phyloP scores from a whole-genome alignment of 2,888 invertebrate species.

The Ametastegia equiseti region DNA sequence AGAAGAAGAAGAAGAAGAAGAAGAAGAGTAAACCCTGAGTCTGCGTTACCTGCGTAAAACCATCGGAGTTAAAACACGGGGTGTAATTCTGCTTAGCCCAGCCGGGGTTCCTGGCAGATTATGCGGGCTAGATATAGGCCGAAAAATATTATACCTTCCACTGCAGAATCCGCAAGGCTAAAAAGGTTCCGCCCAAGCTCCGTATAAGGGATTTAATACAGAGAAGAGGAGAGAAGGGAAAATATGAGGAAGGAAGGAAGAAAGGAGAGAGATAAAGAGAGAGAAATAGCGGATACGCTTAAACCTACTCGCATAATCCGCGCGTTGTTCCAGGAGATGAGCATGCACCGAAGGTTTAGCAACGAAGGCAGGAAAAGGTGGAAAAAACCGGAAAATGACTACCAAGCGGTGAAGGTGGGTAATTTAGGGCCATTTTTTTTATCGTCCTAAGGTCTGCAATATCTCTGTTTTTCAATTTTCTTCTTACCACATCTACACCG shows the following conservation, averaged over 20 bases:
- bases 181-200: not conserved
- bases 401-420: not conserved
- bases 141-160: constrained; percentile 4
- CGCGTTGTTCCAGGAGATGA: constrained; percentile 36
- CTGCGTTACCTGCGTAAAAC: not conserved
- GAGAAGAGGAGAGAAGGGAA: too few relatives aligned
- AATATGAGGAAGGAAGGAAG: too few relatives aligned
- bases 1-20: too few relatives aligned
- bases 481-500: not conserved
- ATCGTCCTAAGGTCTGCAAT: not conserved
- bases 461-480: constrained; percentile 14
- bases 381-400: constrained; percentile 46
- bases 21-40: not conserved
- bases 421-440: not conserved
- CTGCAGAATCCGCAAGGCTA: not conserved
- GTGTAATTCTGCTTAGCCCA: not conserved
- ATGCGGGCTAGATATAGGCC: constrained; percentile 1
- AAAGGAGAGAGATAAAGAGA: constrained; percentile 49
- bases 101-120: not conserved
- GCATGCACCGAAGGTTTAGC: constrained; percentile 31
- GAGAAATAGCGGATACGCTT: constrained; percentile 24
- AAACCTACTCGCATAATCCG: constrained; percentile 21
- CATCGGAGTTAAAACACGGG: not conserved
- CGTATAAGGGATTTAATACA: not conserved
- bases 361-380: constrained; percentile 39